Base-by-base conservation (phyloP, 2,888 invertebrate species). In the Acheta domesticus region DNA sequence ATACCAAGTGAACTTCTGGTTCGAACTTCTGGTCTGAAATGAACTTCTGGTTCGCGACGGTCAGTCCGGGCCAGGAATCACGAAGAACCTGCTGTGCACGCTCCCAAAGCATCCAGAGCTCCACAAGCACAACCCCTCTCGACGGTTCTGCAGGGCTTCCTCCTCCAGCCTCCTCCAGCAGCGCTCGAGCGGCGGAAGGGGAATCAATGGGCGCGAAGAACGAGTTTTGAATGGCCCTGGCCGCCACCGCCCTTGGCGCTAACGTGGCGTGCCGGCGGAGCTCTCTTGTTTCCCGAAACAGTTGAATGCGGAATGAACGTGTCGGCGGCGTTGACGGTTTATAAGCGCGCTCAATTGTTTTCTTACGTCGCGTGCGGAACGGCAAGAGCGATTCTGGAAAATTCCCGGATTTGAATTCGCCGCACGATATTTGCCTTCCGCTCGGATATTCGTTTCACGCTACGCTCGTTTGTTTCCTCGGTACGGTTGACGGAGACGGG, bases 271-370 rank as follows among this genome's bases (percentile, higher is more conserved):
- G 62, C 16, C 62, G 62, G 62, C 62, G 62, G 8, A 62, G 62
- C 16, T 62, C 16, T 19, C 62, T 62, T 62, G 62, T 62, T 62
- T 19, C 62, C n/a, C 62, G 62, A n/a, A 62, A 62, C 62, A n/a
- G 62, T 36, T 36, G 36, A 36, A 36, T 36, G 36, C 36, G 4
- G 62, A 62, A 62, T 62, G n/a, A 62, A 16, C 62, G 62, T 62
- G 62, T 62, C n/a, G n/a, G 62, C 62, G 62, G n/a, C 62, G 62
- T 62, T 62, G 62, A 19, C 62, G n/a, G 62, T 62, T 62, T 62
- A 62, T 62, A 62, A 62, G 16, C 62, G n/a, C 14, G 3, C 62
- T 62, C 16, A 62, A 62, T 62, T 62, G 62, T 62, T 62, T 62
- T 62, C 62, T 62, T 62, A 62, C n/a, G 62, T 62, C 62, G 62